Evolutionary conservation across 2,113 vertebrate species (phyloP).

Genomic region (Leptobrachium leishanense): DNA sequence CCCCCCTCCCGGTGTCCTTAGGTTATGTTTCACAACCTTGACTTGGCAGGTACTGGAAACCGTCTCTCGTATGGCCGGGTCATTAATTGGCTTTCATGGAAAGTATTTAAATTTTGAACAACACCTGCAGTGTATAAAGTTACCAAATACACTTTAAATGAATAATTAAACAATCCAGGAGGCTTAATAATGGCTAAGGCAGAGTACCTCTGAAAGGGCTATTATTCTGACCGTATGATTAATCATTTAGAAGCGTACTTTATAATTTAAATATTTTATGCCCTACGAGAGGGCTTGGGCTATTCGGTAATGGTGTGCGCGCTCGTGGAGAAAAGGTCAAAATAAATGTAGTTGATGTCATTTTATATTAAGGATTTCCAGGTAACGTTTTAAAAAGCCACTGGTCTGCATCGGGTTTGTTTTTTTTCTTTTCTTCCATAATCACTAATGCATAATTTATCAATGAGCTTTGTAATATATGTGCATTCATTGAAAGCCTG

Average conservation of each 20-base stretch:
- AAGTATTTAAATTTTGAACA: constrained; percentile 41
- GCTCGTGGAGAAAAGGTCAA: not conserved
- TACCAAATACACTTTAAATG: constrained; percentile 30
- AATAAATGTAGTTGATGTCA: not conserved
- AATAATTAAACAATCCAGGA: constrained; percentile 42
- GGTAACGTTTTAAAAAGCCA: not conserved
- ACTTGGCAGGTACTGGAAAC: constrained; percentile 18
- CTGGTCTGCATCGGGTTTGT: too few relatives aligned
- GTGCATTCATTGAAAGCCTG: not conserved
- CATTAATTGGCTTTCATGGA: constrained; percentile 36
- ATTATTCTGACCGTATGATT: constrained; percentile 28
- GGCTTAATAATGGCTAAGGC: constrained; percentile 21
- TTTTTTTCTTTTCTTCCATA: too few relatives aligned
- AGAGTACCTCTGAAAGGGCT: constrained; percentile 9
- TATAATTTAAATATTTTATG: constrained; percentile 38
- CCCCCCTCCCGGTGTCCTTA: too few relatives aligned
- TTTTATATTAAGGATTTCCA: not conserved
- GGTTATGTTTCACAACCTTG: not conserved
- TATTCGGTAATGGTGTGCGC: not conserved
- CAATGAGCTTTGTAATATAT: not conserved
- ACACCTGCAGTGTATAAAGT: constrained; percentile 31
- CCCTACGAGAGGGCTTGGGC: constrained; percentile 9
- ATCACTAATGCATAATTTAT: too few relatives aligned
- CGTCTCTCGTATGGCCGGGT: constrained; percentile 5
- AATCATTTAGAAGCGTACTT: constrained; percentile 29